Base-by-base conservation (phyloP, 1,140 invertebrate genomes). In the Copidosoma floridanum region DNA sequence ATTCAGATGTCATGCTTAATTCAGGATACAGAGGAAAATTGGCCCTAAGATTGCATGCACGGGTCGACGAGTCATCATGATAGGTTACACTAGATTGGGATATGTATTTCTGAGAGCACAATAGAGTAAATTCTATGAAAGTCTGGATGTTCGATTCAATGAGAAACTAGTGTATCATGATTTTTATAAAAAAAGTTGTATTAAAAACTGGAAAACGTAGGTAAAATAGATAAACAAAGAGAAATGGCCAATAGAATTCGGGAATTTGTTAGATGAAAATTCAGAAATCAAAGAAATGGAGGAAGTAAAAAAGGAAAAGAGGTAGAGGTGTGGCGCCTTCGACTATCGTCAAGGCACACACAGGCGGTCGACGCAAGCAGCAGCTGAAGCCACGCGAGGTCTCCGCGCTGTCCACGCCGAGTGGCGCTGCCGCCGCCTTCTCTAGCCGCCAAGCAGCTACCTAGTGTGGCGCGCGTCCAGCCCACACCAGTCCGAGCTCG, bases 81-180 rank as follows among this genome's bases (percentile, higher is more conserved):
- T 60, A 3, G 67, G 63, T 24, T 66, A 69, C 23, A 60, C 60
- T 3, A 24, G 23, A 7, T 62, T 63, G 29, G 67, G 63, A 56
- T 69, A 67, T 32, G n/a, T 65, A 14, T 47, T 67, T 21, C 65
- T 55, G 43, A 48, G 65, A 44, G 62, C 62, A 54, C 37, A 41
- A 41, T n/a, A n/a, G 26, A 38, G 40, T 12, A 40, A 41, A 43
- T 38, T 32, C 37, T 26, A 41, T 23, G 37, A 35, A 41, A 54
- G 26, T n/a, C 40, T 2, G 27, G 12, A 41, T 26, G n/a, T 26
- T 7, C 12, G 2, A 23, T 40, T 24, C 11, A 26, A 54, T 1
- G 11, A 41, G 4, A 26, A 40, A 40, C 52, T 41, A 20, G 14
- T 18, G 6, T 10, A 16, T n/a, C 16, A 11, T 0, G 12, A 51